Evolutionary conservation across 2,797 vertebrate species (phyloP), one percentile per base, ranked within the genome.

Genomic region (Acropternis orthonyx): DNA sequence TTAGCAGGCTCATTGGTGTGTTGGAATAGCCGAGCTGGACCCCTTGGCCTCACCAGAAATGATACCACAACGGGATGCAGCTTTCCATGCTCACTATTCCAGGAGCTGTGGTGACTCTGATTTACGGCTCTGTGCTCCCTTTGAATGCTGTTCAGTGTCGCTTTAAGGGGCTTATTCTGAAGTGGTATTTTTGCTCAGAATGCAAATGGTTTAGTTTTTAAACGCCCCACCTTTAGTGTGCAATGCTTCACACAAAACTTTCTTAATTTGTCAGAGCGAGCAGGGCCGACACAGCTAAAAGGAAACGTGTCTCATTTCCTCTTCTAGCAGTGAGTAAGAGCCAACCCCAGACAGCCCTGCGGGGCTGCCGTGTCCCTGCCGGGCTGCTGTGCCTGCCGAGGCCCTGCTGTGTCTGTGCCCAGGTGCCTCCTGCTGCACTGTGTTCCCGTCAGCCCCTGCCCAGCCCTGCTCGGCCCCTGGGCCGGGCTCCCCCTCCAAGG

Each of bases 351-450:
- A 8, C 67, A 71, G 59, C 37, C 2, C 2, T 6, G 20, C 5
- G 6, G 1, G 1, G 68, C 17, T 32, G 51, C 32, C 27, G 8
- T 8, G 12, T 9, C 52, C 9, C 12, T 3, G 7, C 14, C 10
- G 34, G 71, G 51, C 77, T 59, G 58, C 9, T 75, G 7, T 71
- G 63, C 36, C 32, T 26, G 39, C 68, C 52, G 37, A 32, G 24
- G 26, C 56, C 55, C 3, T 8, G 3, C 16, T 32, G 28, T 22
- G 16, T 16, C 7, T 27, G 73, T 46, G 49, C 85, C 48, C 19
- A 36, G 24, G 26, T 34, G 36, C 44, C 32, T 10, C 18, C 3
- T 2, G 0, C n/a, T 3, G 14, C 61, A 16, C 3, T 4, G 0
- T 24, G 17, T 32, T 9, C 23, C 39, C 7, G 5, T 1, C 8